Conservation (phyloP, 2,797 vertebrate species). For the Oceanodroma leucorhoa region DNA sequence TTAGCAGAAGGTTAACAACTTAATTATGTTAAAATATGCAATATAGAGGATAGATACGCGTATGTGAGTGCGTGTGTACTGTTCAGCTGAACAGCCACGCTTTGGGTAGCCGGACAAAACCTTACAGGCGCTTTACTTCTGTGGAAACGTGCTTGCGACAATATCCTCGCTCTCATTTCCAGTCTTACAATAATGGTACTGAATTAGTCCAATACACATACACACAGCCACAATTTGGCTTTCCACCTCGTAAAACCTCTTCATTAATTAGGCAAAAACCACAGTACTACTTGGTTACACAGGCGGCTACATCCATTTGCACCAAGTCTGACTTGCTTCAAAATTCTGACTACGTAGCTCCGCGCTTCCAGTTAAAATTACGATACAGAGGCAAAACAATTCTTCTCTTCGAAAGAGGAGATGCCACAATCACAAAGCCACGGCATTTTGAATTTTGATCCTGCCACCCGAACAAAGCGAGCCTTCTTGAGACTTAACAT, state of each 20-base stretch:
- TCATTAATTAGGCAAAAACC: not conserved
- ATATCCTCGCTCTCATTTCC: not conserved
- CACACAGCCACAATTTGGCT: not conserved
- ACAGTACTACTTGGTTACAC: not conserved
- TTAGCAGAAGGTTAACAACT: not conserved
- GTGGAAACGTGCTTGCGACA: not conserved
- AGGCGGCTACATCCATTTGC: not conserved
- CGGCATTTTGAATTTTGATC: not conserved
- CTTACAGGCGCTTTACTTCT: not conserved
- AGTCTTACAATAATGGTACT: not conserved
- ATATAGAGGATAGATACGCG: accelerated
- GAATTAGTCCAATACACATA: not conserved
- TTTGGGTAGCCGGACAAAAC: not conserved
- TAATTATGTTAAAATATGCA: not conserved
- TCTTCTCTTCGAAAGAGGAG: not conserved
- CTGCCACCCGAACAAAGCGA: not conserved
- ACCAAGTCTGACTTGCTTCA: not conserved
- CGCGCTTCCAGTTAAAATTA: not conserved
- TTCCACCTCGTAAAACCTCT: not conserved
- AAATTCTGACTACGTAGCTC: not conserved
- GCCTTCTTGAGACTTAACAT: not conserved
- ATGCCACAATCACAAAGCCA: not conserved
- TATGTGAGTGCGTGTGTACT: not conserved
- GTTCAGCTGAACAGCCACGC: not conserved
- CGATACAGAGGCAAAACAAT: not conserved